phyloP scores from a whole-genome alignment of 2,888 invertebrate genomes.

The Stenurella melanura region DNA sequence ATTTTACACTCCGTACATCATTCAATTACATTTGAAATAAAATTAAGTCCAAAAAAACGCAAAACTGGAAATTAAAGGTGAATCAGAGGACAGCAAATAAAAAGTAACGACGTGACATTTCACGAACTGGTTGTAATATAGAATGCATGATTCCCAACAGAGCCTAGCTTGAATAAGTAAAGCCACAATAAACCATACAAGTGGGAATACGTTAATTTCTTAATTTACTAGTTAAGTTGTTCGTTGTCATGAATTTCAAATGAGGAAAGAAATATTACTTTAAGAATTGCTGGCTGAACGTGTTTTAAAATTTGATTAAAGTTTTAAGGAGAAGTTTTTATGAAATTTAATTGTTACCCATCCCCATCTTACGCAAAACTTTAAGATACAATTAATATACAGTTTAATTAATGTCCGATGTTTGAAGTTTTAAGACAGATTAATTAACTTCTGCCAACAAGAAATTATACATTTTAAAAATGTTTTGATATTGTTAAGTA shows the following conservation, averaged over 20 bases:
- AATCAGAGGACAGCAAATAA: slow-evolving; percentile 52
- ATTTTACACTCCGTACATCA: not conserved
- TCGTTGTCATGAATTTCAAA: slow-evolving; percentile 71
- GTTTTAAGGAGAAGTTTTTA: slow-evolving; percentile 61
- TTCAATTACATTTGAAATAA: slow-evolving; percentile 13
- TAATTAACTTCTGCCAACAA: not conserved
- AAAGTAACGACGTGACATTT: slow-evolving; percentile 69
- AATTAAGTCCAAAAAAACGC: slow-evolving; percentile 1
- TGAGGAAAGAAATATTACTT: slow-evolving; percentile 71
- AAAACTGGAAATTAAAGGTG: slow-evolving; percentile 44
- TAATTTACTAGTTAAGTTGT: slow-evolving; percentile 73
- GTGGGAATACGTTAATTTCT: slow-evolving; percentile 74
- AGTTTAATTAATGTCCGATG: slow-evolving; percentile 5
- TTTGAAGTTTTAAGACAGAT: not conserved
- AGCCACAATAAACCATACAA: slow-evolving; percentile 73
- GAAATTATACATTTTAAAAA: not conserved
- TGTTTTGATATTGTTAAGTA: not conserved
- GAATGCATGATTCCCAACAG: slow-evolving; percentile 71
- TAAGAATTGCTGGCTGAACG: slow-evolving; percentile 71
- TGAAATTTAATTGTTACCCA: slow-evolving; percentile 54
- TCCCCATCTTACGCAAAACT: slow-evolving; percentile 20
- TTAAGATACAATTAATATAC: slow-evolving; percentile 9
- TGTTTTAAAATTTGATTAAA: slow-evolving; percentile 70
- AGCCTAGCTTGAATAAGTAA: slow-evolving; percentile 70
- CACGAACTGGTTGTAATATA: slow-evolving; percentile 70